Conservation (phyloP, 2,797 vertebrate species). For the Nasua narica region DNA sequence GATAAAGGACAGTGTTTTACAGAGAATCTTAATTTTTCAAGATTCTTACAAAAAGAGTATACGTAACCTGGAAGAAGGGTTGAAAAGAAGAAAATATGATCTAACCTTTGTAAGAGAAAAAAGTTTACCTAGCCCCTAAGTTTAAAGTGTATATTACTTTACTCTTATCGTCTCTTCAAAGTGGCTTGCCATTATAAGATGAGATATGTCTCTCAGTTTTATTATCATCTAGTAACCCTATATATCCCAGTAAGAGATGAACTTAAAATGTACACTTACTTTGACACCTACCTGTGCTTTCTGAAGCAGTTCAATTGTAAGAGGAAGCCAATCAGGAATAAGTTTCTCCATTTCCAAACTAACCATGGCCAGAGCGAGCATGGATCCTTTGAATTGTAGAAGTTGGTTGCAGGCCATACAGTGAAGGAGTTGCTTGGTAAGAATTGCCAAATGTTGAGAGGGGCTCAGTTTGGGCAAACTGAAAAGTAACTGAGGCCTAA, state of each 20-base stretch:
- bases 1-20: not conserved
- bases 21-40: not conserved
- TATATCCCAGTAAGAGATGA: not conserved
- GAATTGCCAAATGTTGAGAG: conserved; percentile 90
- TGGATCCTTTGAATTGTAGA: conserved; percentile 93
- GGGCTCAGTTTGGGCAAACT: conserved; percentile 85
- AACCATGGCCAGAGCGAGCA: conserved; percentile 94
- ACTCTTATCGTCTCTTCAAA: not conserved
- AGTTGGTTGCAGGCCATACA: conserved; percentile 92
- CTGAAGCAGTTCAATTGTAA: conserved; percentile 94
- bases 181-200: not conserved
- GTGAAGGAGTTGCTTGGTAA: conserved; percentile 91
- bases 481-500: conserved; percentile 88
- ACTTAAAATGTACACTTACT: not conserved
- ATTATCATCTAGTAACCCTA: not conserved
- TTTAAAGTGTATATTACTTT: not conserved
- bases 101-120: not conserved
- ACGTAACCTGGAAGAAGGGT: not conserved
- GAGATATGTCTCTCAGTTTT: conserved; percentile 15
- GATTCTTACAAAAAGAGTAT: not conserved
- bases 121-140: not conserved
- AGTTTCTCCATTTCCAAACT: conserved; percentile 97
- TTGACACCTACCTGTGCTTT: conserved; percentile 85
- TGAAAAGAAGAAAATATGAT: conserved; percentile 10
- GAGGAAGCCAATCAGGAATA: conserved; percentile 95